Base-by-base conservation (phyloP, 2,888 invertebrate genomes). In the Ochropleura plecta region DNA sequence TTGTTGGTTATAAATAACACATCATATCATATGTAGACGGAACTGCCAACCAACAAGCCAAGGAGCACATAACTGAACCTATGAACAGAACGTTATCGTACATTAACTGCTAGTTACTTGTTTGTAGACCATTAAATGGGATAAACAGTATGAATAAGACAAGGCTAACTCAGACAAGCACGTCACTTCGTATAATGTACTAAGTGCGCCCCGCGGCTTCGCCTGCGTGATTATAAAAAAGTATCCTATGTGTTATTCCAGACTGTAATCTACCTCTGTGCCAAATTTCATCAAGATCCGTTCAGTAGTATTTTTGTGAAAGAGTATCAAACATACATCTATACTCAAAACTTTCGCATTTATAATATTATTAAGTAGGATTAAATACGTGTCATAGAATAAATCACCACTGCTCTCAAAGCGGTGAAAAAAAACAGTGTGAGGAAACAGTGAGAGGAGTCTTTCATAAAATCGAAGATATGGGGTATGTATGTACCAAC, bases 111-210 rank as follows among this genome's bases (percentile, higher is more conserved):
- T 76, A 77, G 85, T 84, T 87, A 87, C 83, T 86, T 76, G 77
- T 81, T 70, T 84, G 79, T 83, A 85, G 77, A 83, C 79, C 87
- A 88, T 87, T 88, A 88, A 84, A 83, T 78, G 76, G 79, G 63
- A 79, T 80, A 73, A 70, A 30, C 18, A 49, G 82, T 82, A 66
- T 84, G 53, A 75, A 82, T 80, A 7, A 55, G 81, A 66, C 65
- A 65, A 83, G 9, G 67, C 30, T 30, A 30, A 30, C 30, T 30
- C 30, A 30, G 3, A 30, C 30, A 30, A 30, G 30, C 30, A 30
- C 30, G 30, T 30, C 30, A 30, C 30, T 30, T 30, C 30, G 30
- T 30, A 30, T 3, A 30, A 30, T 30, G 30, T 30, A 30, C 30
- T 30, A 30, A 30, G 30, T 30, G 30, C 30, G 30, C 30, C 30